Percentiles rank a stretch among this genome's conserved stretches.
phyloP scores from a whole-genome alignment of 2,797 vertebrate genomes.

The Benthosema pterotum region DNA sequence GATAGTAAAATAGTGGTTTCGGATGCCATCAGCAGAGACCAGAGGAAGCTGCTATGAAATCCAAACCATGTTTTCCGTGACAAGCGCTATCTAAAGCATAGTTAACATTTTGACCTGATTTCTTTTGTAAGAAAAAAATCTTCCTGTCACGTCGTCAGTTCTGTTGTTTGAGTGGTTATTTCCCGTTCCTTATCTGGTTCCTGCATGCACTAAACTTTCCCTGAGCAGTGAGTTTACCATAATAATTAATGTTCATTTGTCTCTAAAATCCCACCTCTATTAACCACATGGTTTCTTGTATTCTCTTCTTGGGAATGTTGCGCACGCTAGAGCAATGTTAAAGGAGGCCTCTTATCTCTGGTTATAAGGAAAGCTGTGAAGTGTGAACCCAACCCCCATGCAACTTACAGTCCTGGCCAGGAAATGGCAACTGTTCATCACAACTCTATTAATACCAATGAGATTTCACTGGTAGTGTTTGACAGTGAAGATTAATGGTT shows the following conservation, averaged over 20 bases:
- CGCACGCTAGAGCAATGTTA: too few species aligned
- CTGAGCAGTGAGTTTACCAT: background rate
- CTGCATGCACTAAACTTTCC: background rate
- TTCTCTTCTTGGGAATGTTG: background rate
- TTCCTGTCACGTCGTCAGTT: constrained; percentile 18
- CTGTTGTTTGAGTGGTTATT: constrained; percentile 1
- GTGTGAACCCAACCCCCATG: too few species aligned
- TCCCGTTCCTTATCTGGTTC: constrained; percentile 53
- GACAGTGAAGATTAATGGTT: too few species aligned
- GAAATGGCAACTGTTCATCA: too few species aligned
- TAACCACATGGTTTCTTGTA: background rate
- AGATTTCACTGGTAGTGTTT: too few species aligned
- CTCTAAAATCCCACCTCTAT: background rate
- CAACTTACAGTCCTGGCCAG: too few species aligned
- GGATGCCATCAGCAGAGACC: constrained; percentile 9
- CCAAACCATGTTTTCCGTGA: background rate
- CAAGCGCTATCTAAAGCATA: background rate
- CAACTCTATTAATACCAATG: too few species aligned
- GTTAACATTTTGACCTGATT: background rate
- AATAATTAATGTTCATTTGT: too few species aligned
- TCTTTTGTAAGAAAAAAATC: constrained; percentile 1
- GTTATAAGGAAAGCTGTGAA: too few species aligned
- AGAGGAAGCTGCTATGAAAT: background rate
- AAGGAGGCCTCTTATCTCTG: too few species aligned
- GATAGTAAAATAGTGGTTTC: background rate